Conservation (phyloP, 2,113 vertebrate genomes). For the Eublepharis macularius region DNA sequence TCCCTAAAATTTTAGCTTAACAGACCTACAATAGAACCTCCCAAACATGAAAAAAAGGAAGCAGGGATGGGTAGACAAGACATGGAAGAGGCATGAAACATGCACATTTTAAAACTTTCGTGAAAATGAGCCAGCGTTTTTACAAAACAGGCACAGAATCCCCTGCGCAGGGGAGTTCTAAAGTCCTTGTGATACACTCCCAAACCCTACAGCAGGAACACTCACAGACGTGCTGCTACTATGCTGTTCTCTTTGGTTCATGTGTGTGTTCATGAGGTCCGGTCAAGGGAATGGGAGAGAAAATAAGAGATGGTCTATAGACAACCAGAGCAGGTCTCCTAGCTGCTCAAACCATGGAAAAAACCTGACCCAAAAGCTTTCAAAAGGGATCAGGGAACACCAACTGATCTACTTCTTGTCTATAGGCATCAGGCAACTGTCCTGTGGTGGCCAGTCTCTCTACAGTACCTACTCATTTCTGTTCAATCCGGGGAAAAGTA, state of each 20-base stretch:
- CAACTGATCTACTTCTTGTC: too few relatives aligned
- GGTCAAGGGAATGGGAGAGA: neutral
- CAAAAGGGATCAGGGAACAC: neutral
- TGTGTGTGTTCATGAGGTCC: neutral
- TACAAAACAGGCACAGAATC: neutral
- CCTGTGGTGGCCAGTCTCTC: neutral
- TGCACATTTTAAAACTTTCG: neutral
- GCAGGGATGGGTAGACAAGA: neutral
- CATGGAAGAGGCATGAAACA: neutral
- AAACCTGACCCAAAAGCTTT: neutral
- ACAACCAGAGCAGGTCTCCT: neutral
- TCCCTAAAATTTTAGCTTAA: neutral
- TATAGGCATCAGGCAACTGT: neutral
- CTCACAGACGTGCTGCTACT: neutral
- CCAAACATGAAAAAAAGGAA: too few relatives aligned
- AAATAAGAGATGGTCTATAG: neutral
- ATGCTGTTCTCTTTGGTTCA: too few relatives aligned
- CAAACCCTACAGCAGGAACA: too few relatives aligned
- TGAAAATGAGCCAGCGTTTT: neutral
- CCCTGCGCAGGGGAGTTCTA: neutral
- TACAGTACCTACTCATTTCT: neutral
- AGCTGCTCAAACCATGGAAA: neutral
- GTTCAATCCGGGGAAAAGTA: neutral
- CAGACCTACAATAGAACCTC: too few relatives aligned
- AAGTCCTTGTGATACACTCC: neutral